phyloP scores from a whole-genome alignment of 2,888 invertebrate species.

The Minunthozetes semirufus region DNA sequence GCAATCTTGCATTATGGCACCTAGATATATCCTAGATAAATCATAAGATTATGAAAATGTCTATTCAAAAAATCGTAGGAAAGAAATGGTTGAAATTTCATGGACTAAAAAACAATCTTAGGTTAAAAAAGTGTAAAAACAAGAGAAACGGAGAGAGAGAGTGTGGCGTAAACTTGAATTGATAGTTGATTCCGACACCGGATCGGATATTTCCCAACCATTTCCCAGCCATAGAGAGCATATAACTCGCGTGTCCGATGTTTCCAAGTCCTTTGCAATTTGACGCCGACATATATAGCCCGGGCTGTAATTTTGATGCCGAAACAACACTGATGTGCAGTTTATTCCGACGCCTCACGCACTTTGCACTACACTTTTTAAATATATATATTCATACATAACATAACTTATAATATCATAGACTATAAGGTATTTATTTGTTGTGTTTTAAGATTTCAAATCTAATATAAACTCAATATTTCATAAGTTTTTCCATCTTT shows the following conservation, averaged over 20 bases:
- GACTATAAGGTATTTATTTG: conserved; percentile 25
- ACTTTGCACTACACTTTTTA: conserved; percentile 21
- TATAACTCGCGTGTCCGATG: conserved; percentile 22
- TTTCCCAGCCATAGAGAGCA: too few species aligned
- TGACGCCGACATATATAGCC: conserved; percentile 12
- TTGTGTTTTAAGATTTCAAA: conserved; percentile 23
- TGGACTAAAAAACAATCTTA: too few species aligned
- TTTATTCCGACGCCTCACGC: conserved; percentile 25
- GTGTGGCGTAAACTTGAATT: neutral
- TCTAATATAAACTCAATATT: conserved; percentile 10
- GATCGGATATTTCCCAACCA: conserved; percentile 12
- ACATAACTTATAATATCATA: neutral
- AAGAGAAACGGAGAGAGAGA: neutral
- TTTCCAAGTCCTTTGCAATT: conserved; percentile 21
- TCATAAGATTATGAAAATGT: too few species aligned
- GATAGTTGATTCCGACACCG: neutral
- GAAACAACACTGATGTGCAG: conserved; percentile 8
- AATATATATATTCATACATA: conserved; percentile 17
- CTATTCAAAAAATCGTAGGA: too few species aligned
- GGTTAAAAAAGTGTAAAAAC: neutral
- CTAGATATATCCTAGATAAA: too few species aligned
- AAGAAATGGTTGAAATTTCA: too few species aligned
- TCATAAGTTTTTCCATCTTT: neutral
- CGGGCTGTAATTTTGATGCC: conserved; percentile 24
- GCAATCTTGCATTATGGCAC: too few species aligned